phyloP scores from a whole-genome alignment of 1,140 invertebrate genomes.

The Probaryconus sp. region DNA sequence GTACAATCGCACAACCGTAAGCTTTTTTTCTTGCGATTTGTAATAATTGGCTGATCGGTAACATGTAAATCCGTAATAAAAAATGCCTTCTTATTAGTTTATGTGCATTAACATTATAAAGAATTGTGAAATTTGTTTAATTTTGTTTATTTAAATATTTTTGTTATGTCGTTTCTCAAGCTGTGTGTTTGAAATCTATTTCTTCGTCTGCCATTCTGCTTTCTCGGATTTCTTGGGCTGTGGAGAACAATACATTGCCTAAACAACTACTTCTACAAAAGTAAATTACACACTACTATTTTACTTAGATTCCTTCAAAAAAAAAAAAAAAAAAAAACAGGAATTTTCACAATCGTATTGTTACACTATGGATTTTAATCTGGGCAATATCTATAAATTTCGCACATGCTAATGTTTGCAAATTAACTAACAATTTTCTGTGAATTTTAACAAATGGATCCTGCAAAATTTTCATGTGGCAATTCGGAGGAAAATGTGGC shows the following conservation, averaged over 20 bases:
- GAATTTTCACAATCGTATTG: not conserved
- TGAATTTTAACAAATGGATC: too few relatives aligned
- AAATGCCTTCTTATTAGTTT: constrained; percentile 40
- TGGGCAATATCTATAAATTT: too few relatives aligned
- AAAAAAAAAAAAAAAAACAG: not conserved
- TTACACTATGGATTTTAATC: too few relatives aligned
- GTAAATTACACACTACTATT: constrained; percentile 29
- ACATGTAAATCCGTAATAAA: constrained; percentile 47
- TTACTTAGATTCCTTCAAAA: constrained; percentile 19
- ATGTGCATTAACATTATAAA: constrained; percentile 36
- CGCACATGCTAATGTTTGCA: too few relatives aligned
- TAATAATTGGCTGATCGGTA: constrained; percentile 7
- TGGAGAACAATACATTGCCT: constrained; percentile 79
- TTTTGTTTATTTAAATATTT: constrained; percentile 18
- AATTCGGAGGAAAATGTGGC: too few relatives aligned
- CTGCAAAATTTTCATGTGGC: too few relatives aligned
- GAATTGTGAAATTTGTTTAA: constrained; percentile 44
- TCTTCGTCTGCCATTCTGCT: constrained; percentile 89
- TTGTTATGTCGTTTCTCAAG: constrained; percentile 60
- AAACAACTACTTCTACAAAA: constrained; percentile 68
- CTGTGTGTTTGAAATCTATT: constrained; percentile 77
- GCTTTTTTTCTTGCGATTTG: too few relatives aligned
- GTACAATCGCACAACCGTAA: too few relatives aligned
- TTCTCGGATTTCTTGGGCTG: constrained; percentile 89
- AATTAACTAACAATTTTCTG: too few relatives aligned